A percentile compares a stretch with the other conserved stretches of the same genome.
These are phyloP conservation scores for Cercocebus atys DNA, from an alignment of 2,113 vertebrate genomes.

Conservation along the genomic window DNA sequence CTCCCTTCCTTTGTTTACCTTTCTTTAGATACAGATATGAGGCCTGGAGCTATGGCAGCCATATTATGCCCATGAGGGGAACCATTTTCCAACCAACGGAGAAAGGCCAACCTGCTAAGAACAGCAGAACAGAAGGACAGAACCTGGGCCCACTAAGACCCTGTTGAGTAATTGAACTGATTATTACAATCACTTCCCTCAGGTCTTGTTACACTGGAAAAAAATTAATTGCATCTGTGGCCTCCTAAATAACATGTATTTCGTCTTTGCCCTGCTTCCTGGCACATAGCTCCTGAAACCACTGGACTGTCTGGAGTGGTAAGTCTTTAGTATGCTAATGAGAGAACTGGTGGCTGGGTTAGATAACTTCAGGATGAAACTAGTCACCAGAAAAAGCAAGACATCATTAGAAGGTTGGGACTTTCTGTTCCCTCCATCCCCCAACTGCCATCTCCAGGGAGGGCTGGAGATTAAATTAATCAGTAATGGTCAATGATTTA, in stretches of 20 bases:
- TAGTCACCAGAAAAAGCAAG: not conserved
- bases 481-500: not conserved
- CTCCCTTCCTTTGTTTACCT: not conserved
- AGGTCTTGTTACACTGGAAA: not conserved
- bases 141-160: not conserved
- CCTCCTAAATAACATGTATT: not conserved
- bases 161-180: not conserved
- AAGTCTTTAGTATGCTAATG: not conserved
- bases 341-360: not conserved
- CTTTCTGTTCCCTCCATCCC: not conserved
- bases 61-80: not conserved
- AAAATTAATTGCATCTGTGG: not conserved
- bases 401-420: not conserved
- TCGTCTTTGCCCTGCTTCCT: not conserved
- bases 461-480: not conserved
- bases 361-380: not conserved
- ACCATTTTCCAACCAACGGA: not conserved
- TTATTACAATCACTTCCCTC: not conserved
- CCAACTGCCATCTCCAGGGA: not conserved
- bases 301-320: not conserved
- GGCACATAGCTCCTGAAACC: not conserved
- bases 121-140: not conserved
- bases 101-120: not conserved
- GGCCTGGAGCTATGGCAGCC: not conserved
- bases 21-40: not conserved